A percentile compares a stretch with the other conserved stretches of the same genome.
phyloP scores from a whole-genome alignment of 2,888 invertebrate genomes.

The Cacoxenus indagator region DNA sequence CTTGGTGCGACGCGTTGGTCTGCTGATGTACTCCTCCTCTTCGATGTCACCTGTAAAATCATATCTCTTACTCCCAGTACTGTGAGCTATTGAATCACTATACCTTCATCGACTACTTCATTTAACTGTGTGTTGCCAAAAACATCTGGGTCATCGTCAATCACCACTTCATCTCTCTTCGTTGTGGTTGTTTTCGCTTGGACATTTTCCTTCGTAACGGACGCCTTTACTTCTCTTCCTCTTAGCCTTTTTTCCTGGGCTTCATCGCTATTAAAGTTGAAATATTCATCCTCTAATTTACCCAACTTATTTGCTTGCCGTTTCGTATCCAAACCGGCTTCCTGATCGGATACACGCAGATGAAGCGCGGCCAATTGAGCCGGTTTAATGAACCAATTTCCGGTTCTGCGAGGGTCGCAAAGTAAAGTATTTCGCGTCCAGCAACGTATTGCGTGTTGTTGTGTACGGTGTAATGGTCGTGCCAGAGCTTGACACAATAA shows the following conservation, averaged over 20 bases:
- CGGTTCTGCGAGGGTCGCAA: neutral
- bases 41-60: constrained; percentile 75
- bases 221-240: neutral
- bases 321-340: constrained; percentile 50
- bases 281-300: constrained; percentile 23
- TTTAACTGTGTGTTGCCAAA: constrained; percentile 53
- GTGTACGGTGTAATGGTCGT: constrained; percentile 30
- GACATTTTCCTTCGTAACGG: neutral
- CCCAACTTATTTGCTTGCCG: constrained; percentile 42
- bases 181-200: neutral
- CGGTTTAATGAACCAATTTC: neutral
- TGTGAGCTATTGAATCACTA: neutral
- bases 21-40: constrained; percentile 75
- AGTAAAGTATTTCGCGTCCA: neutral
- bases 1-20: constrained; percentile 72
- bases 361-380: constrained; percentile 38
- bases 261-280: neutral
- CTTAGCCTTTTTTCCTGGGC: neutral
- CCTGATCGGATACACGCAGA: constrained; percentile 57
- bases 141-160: constrained; percentile 52
- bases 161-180: constrained; percentile 11
- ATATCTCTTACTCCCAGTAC: constrained; percentile 47
- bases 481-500: constrained; percentile 38
- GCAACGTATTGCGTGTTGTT: neutral
- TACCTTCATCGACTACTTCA: constrained; percentile 35